These are phyloP conservation scores for Pygathrix nemaeus DNA, from an alignment of 2,113 vertebrate genomes.

Conservation along the genomic window DNA sequence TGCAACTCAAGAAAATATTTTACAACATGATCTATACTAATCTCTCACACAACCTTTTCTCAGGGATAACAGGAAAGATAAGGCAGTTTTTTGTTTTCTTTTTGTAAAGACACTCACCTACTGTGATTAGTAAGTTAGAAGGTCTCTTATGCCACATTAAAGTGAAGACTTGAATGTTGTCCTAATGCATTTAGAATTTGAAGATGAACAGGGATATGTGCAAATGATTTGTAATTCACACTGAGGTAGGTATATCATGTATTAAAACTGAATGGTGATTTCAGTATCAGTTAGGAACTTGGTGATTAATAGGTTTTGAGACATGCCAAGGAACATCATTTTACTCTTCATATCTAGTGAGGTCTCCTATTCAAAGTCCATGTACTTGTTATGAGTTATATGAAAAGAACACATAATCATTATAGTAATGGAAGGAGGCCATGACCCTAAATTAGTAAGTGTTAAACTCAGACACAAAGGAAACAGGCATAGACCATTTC, in stretches of 20 bases:
- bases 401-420: background rate
- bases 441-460: background rate
- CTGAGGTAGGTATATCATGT: background rate
- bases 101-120: background rate
- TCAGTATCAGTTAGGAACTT: background rate
- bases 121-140: background rate
- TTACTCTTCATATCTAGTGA: background rate
- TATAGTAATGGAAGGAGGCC: background rate
- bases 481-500: background rate
- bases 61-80: background rate
- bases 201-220: background rate
- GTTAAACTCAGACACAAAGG: background rate
- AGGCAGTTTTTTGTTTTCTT: background rate
- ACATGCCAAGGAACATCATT: background rate
- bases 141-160: background rate
- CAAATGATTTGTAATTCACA: background rate
- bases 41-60: background rate
- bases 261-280: background rate
- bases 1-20: background rate
- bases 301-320: background rate
- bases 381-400: background rate
- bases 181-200: background rate
- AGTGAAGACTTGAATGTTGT: constrained; percentile 33
- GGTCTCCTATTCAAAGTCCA: background rate
- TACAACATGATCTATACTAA: background rate